Evolutionary conservation across 2,113 vertebrate species (phyloP).

Genomic region (Heterocephalus glaber): DNA sequence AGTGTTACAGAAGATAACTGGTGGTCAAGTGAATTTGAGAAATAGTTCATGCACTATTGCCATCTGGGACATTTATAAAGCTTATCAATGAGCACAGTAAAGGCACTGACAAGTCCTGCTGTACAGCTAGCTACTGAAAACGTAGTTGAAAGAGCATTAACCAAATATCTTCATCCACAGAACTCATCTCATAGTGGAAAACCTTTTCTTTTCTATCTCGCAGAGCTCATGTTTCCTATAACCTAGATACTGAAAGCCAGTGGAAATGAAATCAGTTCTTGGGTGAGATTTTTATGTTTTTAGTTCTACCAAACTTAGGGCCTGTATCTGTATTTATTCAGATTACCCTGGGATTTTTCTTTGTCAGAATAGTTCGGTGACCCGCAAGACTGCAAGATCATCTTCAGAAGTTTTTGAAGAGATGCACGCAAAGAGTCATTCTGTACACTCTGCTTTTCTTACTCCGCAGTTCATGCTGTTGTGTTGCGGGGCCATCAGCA

Average conservation of each 20-base stretch:
- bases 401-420: background rate
- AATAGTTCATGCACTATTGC: background rate
- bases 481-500: background rate
- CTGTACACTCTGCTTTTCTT: background rate
- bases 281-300: background rate
- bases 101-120: constrained; percentile 7
- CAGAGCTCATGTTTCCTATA: background rate
- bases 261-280: background rate
- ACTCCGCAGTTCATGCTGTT: background rate
- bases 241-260: background rate
- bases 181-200: background rate
- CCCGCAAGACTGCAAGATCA: background rate
- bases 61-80: background rate
- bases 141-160: too few relatives aligned
- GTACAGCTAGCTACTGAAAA: background rate
- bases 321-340: background rate
- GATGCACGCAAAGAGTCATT: background rate
- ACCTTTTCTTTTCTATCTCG: background rate
- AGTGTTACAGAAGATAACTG: background rate
- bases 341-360: background rate
- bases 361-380: background rate
- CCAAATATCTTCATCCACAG: background rate
- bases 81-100: background rate
- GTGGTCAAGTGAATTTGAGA: background rate
- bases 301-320: background rate